Base-by-base conservation (phyloP, 1,140 invertebrate genomes). In the Pinna nobilis region DNA sequence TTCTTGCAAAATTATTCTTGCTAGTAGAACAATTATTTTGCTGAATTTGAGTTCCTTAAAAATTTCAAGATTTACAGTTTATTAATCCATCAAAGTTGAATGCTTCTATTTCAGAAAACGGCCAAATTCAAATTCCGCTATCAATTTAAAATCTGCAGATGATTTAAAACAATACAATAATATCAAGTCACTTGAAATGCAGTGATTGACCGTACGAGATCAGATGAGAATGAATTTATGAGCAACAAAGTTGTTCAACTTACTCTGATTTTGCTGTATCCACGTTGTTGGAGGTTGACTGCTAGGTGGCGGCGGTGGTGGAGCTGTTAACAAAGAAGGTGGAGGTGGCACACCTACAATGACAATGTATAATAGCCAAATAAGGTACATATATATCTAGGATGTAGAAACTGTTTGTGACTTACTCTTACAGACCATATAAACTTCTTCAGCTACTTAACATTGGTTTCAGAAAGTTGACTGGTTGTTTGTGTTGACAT, bases 231-330 rank as follows among this genome's bases (percentile, higher is more conserved):
- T 25, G 15, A 23, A n/a, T 37, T 23, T 23, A 15, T 51, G 18
- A 1, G 5, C 32, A 37, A 33, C 18, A 2, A 44, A 18, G 44
- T 32, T 61, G 11, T 13, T 15, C 4, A 44, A 69, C 49, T 51
- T 65, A 64, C 80, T 71, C 73, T 80, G 82, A 72, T 80, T 53
- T 71, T 84, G 53, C 51, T 87, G 86, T 77, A 87, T 80, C 82
- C 78, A 83, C 33, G 81, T 66, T 15, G 50, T 41, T 50, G 44
- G 53, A 28, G 74, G 74, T 66, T 78, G 67, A 47, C 70, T 81
- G 51, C 69, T 77, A n/a, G 74, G 67, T 11, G 82, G 83, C 3
- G 85, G 87, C 2, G 87, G 86, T 4, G 86, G 87, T 44, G 87
- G 87, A 6, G 86, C 81, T 30, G 84, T 74, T 44, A 84, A 50